A percentile compares a stretch with the other conserved stretches of the same genome.
phyloP scores from a whole-genome alignment of 2,888 invertebrate species.

The Leuctra nigra region DNA sequence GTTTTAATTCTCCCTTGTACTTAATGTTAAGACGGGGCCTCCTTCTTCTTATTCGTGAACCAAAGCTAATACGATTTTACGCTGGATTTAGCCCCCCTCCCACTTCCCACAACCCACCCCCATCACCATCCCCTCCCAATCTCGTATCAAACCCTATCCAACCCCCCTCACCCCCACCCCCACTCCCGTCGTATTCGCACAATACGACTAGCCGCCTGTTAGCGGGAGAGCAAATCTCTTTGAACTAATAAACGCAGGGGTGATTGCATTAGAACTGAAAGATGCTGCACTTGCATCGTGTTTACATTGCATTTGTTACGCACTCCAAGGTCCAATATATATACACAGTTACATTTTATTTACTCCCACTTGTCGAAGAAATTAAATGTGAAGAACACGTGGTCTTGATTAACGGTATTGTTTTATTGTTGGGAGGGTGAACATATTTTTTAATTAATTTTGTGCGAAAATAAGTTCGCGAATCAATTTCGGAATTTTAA shows the following conservation, averaged over 20 bases:
- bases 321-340: too few species aligned
- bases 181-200: background rate
- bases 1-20: constrained; percentile 49
- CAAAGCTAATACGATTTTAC: constrained; percentile 57
- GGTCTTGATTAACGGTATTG: too few species aligned
- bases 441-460: too few species aligned
- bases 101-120: constrained; percentile 5
- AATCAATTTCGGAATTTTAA: too few species aligned
- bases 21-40: constrained; percentile 39
- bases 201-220: constrained; percentile 9
- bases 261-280: constrained; percentile 15
- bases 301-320: too few species aligned
- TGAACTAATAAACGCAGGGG: constrained; percentile 13
- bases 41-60: constrained; percentile 40
- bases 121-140: constrained; percentile 1
- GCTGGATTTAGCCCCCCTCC: constrained; percentile 46
- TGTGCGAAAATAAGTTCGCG: too few species aligned
- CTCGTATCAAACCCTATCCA: constrained; percentile 3
- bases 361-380: too few species aligned
- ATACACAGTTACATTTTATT: too few species aligned
- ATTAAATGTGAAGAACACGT: too few species aligned
- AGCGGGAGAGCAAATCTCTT: too few species aligned
- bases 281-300: too few species aligned
- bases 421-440: too few species aligned
- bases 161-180: background rate